phyloP scores from a whole-genome alignment of 2,888 invertebrate genomes.

The Dendrolimus pini region DNA sequence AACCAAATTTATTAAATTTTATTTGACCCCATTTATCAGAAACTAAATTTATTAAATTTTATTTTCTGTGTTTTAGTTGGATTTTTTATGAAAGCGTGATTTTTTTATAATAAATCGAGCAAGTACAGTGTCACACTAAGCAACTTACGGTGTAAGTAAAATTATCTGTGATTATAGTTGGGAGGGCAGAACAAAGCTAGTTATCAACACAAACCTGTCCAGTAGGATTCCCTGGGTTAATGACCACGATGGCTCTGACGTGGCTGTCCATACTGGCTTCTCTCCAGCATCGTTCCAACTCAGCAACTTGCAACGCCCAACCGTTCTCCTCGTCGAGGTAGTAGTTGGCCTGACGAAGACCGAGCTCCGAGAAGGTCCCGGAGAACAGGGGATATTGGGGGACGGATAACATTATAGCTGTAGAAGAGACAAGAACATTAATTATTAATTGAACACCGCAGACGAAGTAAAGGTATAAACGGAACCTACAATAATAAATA shows the following conservation, averaged over 20 bases:
- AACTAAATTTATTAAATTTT: no score
- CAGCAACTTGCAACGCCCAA: slow-evolving; percentile 88
- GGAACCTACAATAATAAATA: no score
- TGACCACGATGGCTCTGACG: slow-evolving; percentile 92
- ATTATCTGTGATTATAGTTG: no score
- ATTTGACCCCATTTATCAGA: no score
- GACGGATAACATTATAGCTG: slow-evolving; percentile 96
- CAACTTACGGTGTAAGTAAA: no score
- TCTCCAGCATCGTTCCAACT: slow-evolving; percentile 82
- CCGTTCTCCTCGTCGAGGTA: slow-evolving; percentile 90
- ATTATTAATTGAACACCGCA: not conserved
- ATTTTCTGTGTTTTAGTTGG: no score
- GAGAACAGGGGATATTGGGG: slow-evolving; percentile 99
- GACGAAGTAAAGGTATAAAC: no score
- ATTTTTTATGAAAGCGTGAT: no score
- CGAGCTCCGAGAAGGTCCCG: slow-evolving; percentile 93
- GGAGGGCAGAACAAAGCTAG: no score
- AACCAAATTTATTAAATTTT: no score
- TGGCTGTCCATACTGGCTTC: slow-evolving; percentile 79
- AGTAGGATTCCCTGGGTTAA: slow-evolving; percentile 99
- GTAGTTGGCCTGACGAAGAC: slow-evolving; percentile 88
- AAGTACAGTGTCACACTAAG: no score
- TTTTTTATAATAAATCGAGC: no score
- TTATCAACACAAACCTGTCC: slow-evolving; percentile 76
- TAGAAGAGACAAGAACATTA: slow-evolving; percentile 5